A percentile compares a stretch with the other conserved stretches of the same genome.
phyloP scores from a whole-genome alignment of 2,797 vertebrate genomes.

The Peromyscus attwateri region DNA sequence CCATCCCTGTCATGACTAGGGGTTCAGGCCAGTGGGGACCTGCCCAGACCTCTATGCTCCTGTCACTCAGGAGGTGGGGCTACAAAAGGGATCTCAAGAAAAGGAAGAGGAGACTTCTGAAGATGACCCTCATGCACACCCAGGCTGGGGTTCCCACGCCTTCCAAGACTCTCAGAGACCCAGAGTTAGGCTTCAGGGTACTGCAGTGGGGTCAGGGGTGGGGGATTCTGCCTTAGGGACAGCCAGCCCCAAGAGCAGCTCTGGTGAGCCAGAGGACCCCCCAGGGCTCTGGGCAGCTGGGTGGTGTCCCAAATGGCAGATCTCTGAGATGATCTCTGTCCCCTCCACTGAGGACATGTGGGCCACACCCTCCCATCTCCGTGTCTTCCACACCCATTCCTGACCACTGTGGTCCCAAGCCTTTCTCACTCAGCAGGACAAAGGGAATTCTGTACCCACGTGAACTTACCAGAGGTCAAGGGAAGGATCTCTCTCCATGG shows the following conservation, averaged over 20 bases:
- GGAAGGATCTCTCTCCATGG: constrained; percentile 71
- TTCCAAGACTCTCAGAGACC: background rate
- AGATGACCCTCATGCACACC: background rate
- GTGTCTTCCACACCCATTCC: background rate
- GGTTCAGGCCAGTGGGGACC: background rate
- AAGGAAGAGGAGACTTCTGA: background rate
- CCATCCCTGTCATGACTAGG: background rate
- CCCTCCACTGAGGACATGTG: background rate
- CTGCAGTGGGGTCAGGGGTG: too few relatives aligned
- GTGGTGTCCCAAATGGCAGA: background rate
- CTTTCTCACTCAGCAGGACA: constrained; percentile 54
- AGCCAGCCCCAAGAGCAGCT: background rate
- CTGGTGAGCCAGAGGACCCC: background rate
- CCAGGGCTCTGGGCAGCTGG: background rate
- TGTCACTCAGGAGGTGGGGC: background rate
- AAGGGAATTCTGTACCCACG: constrained; percentile 66
- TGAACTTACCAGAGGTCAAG: constrained; percentile 83
- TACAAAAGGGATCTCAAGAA: background rate
- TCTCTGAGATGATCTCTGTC: background rate
- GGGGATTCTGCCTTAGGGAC: background rate
- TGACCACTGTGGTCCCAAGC: background rate
- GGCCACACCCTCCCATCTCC: constrained; percentile 3
- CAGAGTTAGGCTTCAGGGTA: background rate
- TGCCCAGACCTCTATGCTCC: background rate
- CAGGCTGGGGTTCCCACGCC: background rate